Evolutionary conservation across 2,888 invertebrate genomes (phyloP), one percentile per base, ranked within the genome.

Genomic region (Tryphoninae sp.): DNA sequence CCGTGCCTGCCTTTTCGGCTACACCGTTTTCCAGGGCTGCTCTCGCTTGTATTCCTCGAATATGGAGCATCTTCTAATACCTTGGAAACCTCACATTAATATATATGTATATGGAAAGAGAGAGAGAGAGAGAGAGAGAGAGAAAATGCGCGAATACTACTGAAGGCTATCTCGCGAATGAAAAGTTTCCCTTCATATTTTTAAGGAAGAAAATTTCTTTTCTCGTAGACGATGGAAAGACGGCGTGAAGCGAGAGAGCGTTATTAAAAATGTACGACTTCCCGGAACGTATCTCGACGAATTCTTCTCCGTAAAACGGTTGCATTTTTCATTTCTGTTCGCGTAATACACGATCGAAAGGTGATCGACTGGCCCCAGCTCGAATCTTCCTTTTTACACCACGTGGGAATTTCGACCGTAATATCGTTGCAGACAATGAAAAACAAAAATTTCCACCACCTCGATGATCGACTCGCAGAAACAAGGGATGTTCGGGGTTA

Each of bases 201-300:
- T 33, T 33, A 33, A 6, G 33, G 33, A 0, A 33, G 33, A 23
- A 59, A 26, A 33, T 45, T 45, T 40, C 11, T 45, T 2, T 58
- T 26, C 23, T 67, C 55, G 13, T 26, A 13, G 19, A 68, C 40
- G 55, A 26, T 40, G 68, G 9, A 40, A 64, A 77, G 69, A 42
- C 58, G 58, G 59, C 59, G 55, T 40, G 16, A 33, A 49, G 42
- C 49, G 26, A 13, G 40, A 33, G 45, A 26, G 65, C 72, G 74
- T 78, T 78, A 78, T 78, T 78, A 81, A 75, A 78, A 81, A 81
- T 81, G 71, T 72, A 73, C 78, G 75, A 78, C 40, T 75, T 81
- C 23, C 64, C 45, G 67, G 42, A 11, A 16, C 74, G 51, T 74
- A 69, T 53, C 65, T 53, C 55, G 16, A 53, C 19, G 61, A 64